These are phyloP conservation scores for Vipera ursinii DNA, from an alignment of 2,797 vertebrate species.

Conservation along the genomic window DNA sequence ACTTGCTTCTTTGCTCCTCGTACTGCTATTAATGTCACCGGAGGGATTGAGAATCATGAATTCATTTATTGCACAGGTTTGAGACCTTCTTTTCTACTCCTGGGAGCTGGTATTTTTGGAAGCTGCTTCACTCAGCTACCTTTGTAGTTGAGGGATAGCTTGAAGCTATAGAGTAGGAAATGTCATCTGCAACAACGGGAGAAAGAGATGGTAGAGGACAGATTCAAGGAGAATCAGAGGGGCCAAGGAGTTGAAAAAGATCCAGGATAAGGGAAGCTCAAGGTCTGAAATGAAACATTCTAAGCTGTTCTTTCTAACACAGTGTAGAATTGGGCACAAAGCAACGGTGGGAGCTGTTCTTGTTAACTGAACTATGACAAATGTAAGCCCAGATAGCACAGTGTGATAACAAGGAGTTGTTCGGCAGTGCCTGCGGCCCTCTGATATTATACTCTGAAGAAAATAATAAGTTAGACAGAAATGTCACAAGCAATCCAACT, in stretches of 20 bases:
- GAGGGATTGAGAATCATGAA: constrained; percentile 79
- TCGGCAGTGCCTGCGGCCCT: constrained; percentile 61
- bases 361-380: constrained; percentile 69
- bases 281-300: constrained; percentile 57
- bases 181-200: constrained; percentile 70
- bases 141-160: constrained; percentile 79
- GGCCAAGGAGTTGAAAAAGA: constrained; percentile 68
- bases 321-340: constrained; percentile 48
- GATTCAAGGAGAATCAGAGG: constrained; percentile 74
- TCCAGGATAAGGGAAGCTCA: constrained; percentile 48
- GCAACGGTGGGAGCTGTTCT: constrained; percentile 57
- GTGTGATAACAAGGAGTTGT: constrained; percentile 58
- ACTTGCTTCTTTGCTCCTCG: constrained; percentile 66
- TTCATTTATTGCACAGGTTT: constrained; percentile 75
- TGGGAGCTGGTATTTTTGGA: constrained; percentile 80
- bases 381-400: constrained; percentile 57
- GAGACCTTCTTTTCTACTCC: constrained; percentile 71
- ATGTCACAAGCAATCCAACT: constrained; percentile 53
- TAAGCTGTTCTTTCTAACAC: constrained; percentile 63
- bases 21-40: constrained; percentile 75
- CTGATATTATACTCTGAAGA: constrained; percentile 56
- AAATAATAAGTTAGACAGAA: constrained; percentile 62
- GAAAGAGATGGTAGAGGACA: constrained; percentile 64
- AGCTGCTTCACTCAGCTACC: constrained; percentile 71
- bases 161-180: constrained; percentile 73